These are phyloP conservation scores for Formicarius rufipectus DNA, from an alignment of 2,113 vertebrate species.

Conservation along the genomic window DNA sequence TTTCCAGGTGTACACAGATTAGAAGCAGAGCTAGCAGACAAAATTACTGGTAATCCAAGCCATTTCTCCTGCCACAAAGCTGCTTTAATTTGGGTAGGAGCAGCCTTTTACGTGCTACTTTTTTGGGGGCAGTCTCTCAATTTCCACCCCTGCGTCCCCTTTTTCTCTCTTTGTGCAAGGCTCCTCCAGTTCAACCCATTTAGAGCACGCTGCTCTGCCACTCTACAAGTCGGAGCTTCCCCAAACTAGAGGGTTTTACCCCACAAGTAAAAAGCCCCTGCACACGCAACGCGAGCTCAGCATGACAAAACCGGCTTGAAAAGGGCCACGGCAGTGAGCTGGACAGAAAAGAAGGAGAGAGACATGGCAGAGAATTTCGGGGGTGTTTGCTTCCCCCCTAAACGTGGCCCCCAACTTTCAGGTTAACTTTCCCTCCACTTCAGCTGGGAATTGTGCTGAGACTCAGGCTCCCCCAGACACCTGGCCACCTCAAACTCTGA, in stretches of 20 bases:
- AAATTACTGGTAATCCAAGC: not conserved
- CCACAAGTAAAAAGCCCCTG: not conserved
- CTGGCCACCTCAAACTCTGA: not conserved
- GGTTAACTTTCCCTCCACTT: not conserved
- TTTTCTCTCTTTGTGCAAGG: not conserved
- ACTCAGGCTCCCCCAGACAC: not conserved
- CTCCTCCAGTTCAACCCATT: not conserved
- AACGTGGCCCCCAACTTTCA: not conserved
- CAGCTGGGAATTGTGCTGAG: not conserved
- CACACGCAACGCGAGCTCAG: rapidly evolving
- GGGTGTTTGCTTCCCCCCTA: not conserved
- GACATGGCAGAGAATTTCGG: not conserved
- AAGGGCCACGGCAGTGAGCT: not conserved
- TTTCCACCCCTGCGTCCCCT: not conserved
- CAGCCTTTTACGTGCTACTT: not conserved
- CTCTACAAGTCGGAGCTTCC: not conserved
- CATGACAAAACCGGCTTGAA: not conserved
- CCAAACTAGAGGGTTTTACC: not conserved
- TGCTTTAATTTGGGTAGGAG: not conserved
- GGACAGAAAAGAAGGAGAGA: not conserved
- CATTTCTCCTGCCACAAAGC: not conserved
- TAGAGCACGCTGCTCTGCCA: not conserved
- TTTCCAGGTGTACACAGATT: not conserved
- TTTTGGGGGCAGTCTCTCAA: not conserved
- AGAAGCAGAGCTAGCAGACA: not conserved